A percentile compares a stretch with the other conserved stretches of the same genome.
phyloP scores from a whole-genome alignment of 2,888 invertebrate genomes.

The Dryobotodes eremita region DNA sequence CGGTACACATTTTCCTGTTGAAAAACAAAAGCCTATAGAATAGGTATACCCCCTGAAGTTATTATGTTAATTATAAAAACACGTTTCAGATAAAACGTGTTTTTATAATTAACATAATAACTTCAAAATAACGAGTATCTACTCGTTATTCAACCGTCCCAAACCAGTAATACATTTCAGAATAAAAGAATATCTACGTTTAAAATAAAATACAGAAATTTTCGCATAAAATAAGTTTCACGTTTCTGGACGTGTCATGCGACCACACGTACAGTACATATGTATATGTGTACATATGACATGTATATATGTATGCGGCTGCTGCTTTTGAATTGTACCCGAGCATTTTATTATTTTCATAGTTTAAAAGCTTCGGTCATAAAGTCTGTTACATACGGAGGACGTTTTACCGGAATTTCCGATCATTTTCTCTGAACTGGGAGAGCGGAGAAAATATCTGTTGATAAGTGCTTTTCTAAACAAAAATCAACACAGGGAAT shows the following conservation, averaged over 20 bases:
- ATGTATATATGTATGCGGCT: background rate
- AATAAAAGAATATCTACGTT: conserved; percentile 11
- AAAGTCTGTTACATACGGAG: conserved; percentile 10
- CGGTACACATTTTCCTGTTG: background rate
- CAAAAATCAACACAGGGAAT: background rate
- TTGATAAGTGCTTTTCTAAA: background rate
- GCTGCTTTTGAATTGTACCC: conserved; percentile 5
- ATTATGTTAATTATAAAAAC: conserved; percentile 29
- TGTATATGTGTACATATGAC: background rate
- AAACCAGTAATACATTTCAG: conserved; percentile 1
- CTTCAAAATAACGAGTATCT: too few relatives aligned
- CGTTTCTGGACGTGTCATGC: conserved; percentile 35
- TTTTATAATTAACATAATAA: too few relatives aligned
- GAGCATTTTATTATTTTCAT: conserved; percentile 49
- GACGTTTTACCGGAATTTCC: background rate
- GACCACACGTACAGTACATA: conserved; percentile 5
- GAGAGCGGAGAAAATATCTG: background rate
- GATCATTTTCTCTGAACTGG: conserved; percentile 6
- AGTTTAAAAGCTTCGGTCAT: conserved; percentile 48
- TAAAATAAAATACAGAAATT: conserved; percentile 6
- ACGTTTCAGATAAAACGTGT: conserved; percentile 4
- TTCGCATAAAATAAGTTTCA: conserved; percentile 40
- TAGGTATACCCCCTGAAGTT: conserved; percentile 22
- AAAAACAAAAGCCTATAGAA: conserved; percentile 11
- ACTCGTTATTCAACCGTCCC: conserved; percentile 16